Conservation (phyloP, 2,113 vertebrate species). For the Amia ocellicauda region DNA sequence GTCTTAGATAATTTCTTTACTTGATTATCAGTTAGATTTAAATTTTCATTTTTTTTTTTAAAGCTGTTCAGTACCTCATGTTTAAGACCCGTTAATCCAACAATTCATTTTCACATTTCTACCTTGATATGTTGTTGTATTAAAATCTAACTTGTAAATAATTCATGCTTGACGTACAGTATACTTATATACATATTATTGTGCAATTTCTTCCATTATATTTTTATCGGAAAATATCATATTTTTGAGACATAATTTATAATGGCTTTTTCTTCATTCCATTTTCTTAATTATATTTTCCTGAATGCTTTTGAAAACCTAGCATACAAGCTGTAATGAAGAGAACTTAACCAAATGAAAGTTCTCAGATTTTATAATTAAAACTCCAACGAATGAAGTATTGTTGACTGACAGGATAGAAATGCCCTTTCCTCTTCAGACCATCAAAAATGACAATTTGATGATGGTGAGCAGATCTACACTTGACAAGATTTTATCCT, state of each 20-base stretch:
- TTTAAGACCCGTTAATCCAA: no score
- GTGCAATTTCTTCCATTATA: not conserved
- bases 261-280: not conserved
- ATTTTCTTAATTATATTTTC: no score
- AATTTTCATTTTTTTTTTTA: no score
- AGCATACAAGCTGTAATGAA: not conserved
- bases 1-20: no score
- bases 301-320: no score
- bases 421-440: conserved; percentile 25
- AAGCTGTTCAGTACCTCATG: no score
- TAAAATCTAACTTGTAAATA: no score
- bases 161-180: no score
- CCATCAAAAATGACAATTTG: conserved; percentile 26
- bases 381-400: conserved; percentile 26
- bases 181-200: no score
- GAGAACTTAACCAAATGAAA: conserved; percentile 8
- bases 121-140: no score
- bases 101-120: no score
- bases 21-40: no score
- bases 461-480: conserved; percentile 19
- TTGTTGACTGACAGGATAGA: conserved; percentile 29
- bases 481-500: conserved; percentile 17
- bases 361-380: conserved; percentile 26
- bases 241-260: not conserved
- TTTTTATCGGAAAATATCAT: not conserved